Evolutionary conservation across 2,113 vertebrate species (phyloP).

Genomic region (Oophaga pumilio): DNA sequence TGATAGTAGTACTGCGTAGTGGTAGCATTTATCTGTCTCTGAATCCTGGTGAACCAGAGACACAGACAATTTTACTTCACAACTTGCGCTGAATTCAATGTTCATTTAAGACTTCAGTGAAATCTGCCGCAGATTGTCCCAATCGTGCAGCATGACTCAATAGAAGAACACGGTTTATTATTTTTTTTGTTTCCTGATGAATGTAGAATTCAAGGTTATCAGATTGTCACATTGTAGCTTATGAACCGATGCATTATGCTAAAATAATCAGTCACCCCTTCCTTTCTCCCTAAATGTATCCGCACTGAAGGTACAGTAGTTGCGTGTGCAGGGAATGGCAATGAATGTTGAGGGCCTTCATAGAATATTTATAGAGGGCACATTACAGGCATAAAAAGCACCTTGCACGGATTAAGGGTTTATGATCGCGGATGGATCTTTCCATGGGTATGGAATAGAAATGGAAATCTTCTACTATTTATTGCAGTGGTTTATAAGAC

Average conservation of each 20-base stretch:
- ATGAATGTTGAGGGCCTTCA: constrained; percentile 24
- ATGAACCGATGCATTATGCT: constrained; percentile 34
- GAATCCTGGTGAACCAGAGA: neutral
- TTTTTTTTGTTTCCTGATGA: constrained; percentile 43
- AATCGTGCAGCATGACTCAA: neutral
- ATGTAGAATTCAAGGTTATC: constrained; percentile 47
- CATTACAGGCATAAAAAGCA: constrained; percentile 31
- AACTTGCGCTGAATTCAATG: neutral
- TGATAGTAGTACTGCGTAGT: neutral
- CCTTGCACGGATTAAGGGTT: constrained; percentile 21
- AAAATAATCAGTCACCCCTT: constrained; percentile 42
- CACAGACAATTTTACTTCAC: neutral
- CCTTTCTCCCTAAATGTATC: constrained; percentile 42
- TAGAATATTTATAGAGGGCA: constrained; percentile 47
- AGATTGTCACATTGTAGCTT: constrained; percentile 25
- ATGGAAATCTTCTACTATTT: constrained; percentile 16
- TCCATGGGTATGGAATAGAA: constrained; percentile 9
- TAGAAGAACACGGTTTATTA: constrained; percentile 36
- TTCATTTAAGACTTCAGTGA: neutral
- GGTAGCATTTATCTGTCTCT: neutral
- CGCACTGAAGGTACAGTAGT: constrained; percentile 14
- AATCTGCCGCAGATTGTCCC: constrained; percentile 6
- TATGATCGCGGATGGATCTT: constrained; percentile 8
- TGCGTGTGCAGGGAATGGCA: constrained; percentile 44
- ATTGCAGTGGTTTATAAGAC: constrained; percentile 1